Evolutionary conservation across 2,888 invertebrate genomes (phyloP).

Genomic region (Lepetodrilus schrolli): DNA sequence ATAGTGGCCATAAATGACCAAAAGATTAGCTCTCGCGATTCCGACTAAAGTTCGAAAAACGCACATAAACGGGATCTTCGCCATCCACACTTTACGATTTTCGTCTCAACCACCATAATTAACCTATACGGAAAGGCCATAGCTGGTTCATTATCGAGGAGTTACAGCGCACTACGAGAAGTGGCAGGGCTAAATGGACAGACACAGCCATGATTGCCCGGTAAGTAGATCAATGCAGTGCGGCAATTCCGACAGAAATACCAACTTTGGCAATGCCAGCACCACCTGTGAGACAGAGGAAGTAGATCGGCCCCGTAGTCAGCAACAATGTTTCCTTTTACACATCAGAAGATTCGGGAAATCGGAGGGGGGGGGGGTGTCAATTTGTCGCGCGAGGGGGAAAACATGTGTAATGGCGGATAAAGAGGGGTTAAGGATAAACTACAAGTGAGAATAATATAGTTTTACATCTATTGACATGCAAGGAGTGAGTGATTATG

Average conservation of each 20-base stretch:
- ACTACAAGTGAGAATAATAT: too few species aligned
- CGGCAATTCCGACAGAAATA: slow-evolving; percentile 19
- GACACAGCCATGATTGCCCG: not conserved
- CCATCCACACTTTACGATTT: slow-evolving; percentile 10
- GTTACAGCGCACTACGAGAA: not conserved
- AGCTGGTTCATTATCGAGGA: not conserved
- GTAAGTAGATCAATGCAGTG: slow-evolving; percentile 3
- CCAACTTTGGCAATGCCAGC: not conserved
- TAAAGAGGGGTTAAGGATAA: too few species aligned
- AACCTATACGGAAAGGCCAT: not conserved
- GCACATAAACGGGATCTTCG: slow-evolving; percentile 17
- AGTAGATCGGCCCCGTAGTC: not conserved
- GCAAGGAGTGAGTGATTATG: too few species aligned
- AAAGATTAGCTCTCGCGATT: slow-evolving; percentile 20
- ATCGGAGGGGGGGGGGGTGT: too few species aligned
- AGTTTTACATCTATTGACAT: too few species aligned
- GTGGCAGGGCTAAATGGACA: not conserved
- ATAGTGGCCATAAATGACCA: slow-evolving; percentile 25
- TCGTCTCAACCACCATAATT: slow-evolving; percentile 1
- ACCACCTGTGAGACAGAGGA: not conserved
- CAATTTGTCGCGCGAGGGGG: too few species aligned
- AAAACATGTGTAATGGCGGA: too few species aligned
- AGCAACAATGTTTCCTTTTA: too few species aligned
- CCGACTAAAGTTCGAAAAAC: not conserved
- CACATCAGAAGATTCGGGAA: too few species aligned